A percentile compares a stretch with the other conserved stretches of the same genome.
Conservation (phyloP, 2,888 invertebrate species). For the Arctia plantaginis region DNA sequence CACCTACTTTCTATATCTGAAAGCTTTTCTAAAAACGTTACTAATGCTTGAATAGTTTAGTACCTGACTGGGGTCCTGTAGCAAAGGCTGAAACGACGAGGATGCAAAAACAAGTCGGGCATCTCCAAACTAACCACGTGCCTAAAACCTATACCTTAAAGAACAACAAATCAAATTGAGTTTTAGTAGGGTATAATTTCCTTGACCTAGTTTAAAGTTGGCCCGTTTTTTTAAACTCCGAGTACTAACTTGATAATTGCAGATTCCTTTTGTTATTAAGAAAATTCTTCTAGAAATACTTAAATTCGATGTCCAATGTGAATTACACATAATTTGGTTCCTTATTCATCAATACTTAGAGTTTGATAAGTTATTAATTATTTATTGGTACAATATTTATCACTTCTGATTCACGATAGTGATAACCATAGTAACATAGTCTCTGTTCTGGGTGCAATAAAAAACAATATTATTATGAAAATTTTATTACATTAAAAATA, state of each 20-base stretch:
- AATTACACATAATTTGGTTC: not conserved
- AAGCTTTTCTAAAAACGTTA: not conserved
- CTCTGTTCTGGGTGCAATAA: slow-evolving; percentile 33
- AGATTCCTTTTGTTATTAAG: too few relatives aligned
- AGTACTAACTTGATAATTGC: not conserved
- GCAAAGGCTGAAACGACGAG: not conserved
- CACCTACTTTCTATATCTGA: not conserved
- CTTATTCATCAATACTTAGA: too few relatives aligned
- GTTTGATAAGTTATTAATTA: too few relatives aligned
- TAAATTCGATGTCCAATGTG: not conserved
- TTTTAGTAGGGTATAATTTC: not conserved
- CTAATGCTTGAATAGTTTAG: not conserved
- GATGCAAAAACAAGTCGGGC: not conserved
- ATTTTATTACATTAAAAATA: slow-evolving; percentile 48
- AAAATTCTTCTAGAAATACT: too few relatives aligned
- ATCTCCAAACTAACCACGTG: not conserved
- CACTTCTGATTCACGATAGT: too few relatives aligned
- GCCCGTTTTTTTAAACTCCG: not conserved
- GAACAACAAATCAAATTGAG: not conserved
- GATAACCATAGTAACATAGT: slow-evolving; percentile 2
- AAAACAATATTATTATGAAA: slow-evolving; percentile 41
- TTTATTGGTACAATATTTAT: too few relatives aligned
- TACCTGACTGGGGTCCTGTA: not conserved
- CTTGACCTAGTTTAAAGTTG: not conserved
- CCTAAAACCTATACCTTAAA: not conserved